phyloP scores from a whole-genome alignment of 2,113 vertebrate species.

The Seriola aureovittata region DNA sequence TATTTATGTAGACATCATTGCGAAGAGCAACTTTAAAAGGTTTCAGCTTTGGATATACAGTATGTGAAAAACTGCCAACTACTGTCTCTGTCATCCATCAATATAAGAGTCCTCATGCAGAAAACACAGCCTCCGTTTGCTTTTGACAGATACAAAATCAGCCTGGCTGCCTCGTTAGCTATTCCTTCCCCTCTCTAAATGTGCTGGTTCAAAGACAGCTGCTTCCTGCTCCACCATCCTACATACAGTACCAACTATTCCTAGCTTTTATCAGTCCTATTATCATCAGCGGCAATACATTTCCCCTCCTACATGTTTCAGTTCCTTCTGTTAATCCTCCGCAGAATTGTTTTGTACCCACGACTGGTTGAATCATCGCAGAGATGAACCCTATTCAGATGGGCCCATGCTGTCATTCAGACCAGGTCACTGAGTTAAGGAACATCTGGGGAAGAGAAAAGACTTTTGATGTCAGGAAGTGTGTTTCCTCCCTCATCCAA shows the following conservation, averaged over 20 bases:
- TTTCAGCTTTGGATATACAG: background rate
- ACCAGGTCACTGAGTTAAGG: background rate
- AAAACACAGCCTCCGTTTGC: constrained; percentile 15
- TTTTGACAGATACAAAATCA: constrained; percentile 16
- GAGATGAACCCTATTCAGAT: background rate
- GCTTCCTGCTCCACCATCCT: constrained; percentile 32
- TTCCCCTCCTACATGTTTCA: constrained; percentile 37
- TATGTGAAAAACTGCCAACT: background rate
- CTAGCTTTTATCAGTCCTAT: constrained; percentile 29
- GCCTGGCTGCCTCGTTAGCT: constrained; percentile 4
- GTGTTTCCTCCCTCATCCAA: background rate
- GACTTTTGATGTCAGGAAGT: background rate
- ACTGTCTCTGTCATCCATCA: background rate
- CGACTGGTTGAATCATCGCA: background rate
- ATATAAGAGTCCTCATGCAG: background rate
- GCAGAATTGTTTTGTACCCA: background rate
- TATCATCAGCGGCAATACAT: constrained; percentile 16
- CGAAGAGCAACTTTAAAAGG: background rate
- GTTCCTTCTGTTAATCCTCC: background rate
- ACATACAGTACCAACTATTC: constrained; percentile 8
- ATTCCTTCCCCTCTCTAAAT: constrained; percentile 5
- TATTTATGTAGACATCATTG: background rate
- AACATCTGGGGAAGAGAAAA: background rate
- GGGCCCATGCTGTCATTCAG: background rate
- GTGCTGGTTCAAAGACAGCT: constrained; percentile 26